Percentiles rank a stretch among this genome's conserved stretches.
Evolutionary conservation across 2,113 vertebrate species (phyloP).

Genomic region (Chiloscyllium plagiosum): DNA sequence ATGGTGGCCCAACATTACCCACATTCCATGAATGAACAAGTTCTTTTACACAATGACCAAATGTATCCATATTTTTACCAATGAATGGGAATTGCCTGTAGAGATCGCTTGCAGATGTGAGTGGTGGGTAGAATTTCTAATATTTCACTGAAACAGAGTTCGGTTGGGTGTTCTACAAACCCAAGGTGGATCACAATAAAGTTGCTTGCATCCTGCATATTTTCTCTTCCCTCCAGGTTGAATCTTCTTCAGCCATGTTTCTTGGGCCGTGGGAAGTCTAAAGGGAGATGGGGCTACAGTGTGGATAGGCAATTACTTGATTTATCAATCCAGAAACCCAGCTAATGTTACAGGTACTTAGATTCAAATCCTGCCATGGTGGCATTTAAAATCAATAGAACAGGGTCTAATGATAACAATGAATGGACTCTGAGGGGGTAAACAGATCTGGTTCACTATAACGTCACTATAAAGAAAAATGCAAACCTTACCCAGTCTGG

Average conservation of each 20-base stretch:
- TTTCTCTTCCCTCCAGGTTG: neutral
- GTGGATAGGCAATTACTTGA: neutral
- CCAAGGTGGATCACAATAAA: neutral
- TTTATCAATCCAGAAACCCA: too few relatives aligned
- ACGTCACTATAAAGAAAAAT: too few relatives aligned
- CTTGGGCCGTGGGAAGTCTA: neutral
- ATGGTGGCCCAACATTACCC: too few relatives aligned
- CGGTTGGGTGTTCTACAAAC: too few relatives aligned
- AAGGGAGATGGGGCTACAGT: neutral
- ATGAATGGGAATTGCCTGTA: neutral
- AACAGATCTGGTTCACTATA: too few relatives aligned
- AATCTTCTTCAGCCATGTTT: neutral
- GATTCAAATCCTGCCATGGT: too few relatives aligned
- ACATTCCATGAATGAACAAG: too few relatives aligned
- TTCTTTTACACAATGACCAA: neutral
- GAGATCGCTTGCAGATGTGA: neutral
- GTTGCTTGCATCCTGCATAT: neutral
- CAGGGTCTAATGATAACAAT: too few relatives aligned
- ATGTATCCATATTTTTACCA: neutral
- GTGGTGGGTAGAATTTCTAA: neutral
- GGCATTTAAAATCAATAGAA: too few relatives aligned
- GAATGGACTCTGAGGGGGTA: too few relatives aligned
- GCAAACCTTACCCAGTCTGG: too few relatives aligned
- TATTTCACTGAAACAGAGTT: neutral
- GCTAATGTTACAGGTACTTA: too few relatives aligned